Conservation (phyloP, 30 jellyfish, hydroid and myxozoan species). For the Nemopilema nomurai region DNA sequence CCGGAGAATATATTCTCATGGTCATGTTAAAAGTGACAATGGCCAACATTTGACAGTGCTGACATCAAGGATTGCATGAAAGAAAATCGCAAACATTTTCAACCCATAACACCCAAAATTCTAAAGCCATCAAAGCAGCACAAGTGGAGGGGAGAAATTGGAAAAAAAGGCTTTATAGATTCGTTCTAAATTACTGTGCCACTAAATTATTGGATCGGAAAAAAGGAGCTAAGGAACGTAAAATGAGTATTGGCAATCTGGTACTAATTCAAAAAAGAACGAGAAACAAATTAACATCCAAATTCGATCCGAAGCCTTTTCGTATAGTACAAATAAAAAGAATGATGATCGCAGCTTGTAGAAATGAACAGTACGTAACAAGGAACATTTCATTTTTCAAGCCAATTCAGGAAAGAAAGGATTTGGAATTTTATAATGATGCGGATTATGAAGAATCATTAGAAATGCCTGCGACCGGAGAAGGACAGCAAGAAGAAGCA, state of each 20-base stretch:
- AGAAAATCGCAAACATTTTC: background rate
- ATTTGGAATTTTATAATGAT: background rate
- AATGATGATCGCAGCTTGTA: background rate
- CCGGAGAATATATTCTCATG: conserved; percentile 1
- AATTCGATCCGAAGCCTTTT: background rate
- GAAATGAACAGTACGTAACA: background rate
- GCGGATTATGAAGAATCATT: background rate
- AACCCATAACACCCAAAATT: background rate
- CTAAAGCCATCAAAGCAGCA: background rate
- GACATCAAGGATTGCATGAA: background rate
- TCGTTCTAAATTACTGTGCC: background rate
- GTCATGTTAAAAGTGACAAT: background rate
- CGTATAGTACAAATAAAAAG: background rate
- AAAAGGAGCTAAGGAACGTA: background rate
- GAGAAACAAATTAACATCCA: background rate
- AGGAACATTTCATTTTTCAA: too few relatives aligned
- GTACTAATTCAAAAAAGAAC: background rate
- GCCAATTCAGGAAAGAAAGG: background rate
- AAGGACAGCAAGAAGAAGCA: background rate
- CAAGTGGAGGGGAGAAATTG: background rate
- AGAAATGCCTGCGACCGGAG: background rate
- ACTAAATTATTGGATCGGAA: background rate
- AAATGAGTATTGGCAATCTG: background rate
- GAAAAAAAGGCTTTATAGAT: background rate
- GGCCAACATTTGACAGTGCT: background rate